Base-by-base conservation (phyloP, 1,140 invertebrate genomes). In the Zaprionus tsacasi region DNA sequence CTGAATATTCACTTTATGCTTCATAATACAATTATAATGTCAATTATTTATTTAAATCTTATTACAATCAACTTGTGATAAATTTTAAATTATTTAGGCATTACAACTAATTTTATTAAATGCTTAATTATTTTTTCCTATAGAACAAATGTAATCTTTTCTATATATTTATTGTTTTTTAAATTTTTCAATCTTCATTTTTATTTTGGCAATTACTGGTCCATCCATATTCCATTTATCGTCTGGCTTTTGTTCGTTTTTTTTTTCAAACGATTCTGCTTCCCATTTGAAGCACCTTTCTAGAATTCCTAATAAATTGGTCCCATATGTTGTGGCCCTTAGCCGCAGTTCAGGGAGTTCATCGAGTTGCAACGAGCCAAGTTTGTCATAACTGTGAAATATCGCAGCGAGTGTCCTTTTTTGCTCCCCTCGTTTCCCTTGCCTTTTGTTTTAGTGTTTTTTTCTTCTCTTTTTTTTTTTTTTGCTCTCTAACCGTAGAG, bases 351-450 rank as follows among this genome's bases (percentile, higher is more conserved):
- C 21, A 21, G 40, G 67, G 63, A 87, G 70, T 83, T 78, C 77
- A 88, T 74, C 10, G 33, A 7, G 30, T 35, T 87, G 79, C 56
- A 86, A 77, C 70, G 70, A 65, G 57, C 35, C 36, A 76, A 87
- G 80, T 87, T 88, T 89, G 81, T 83, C 81, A 87, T 80, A 83
- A 72, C 70, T 72, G 71, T 88, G 70, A 87, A 88, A 80, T 83
- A 83, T 83, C 70, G 85, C 67, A 71, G 54, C 17, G 61, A 70
- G 40, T 59, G 57, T 72, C 36, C 67, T 68, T 81, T 81, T 71
- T 77, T 73, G 67, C 70, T 38, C 21, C 21, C 21, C 21, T 21
- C 45, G 45, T 10, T 58, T 25, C 48, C 59, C 65, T 66, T 72
- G 25, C 48, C 60, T 70, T 66, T 72, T 70, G 74, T 57, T 82